Conservation (phyloP, 2,888 invertebrate species). For the Cephus pygmeus region DNA sequence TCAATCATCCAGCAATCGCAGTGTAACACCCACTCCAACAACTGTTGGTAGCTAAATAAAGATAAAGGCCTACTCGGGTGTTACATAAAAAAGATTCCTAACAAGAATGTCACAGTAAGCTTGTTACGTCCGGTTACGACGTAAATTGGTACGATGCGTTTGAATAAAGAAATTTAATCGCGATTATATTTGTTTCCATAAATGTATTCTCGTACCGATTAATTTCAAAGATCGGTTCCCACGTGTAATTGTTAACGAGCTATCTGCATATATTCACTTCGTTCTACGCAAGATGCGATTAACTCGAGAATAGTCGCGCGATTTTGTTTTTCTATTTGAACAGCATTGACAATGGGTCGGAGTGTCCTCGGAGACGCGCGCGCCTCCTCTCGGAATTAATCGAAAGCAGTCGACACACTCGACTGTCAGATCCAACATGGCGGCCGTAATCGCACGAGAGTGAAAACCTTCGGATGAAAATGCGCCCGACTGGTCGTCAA, state of each 20-base stretch:
- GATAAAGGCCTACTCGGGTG: neutral
- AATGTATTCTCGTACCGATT: neutral
- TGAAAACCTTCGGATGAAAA: neutral
- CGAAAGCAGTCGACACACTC: neutral
- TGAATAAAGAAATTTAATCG: neutral
- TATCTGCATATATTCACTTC: neutral
- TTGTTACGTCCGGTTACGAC: neutral
- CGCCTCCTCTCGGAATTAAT: neutral
- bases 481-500: neutral
- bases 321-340: no score
- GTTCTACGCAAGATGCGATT: neutral
- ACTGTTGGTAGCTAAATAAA: neutral
- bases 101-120: neutral
- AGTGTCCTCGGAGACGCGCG: no score
- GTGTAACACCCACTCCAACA: neutral
- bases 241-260: neutral
- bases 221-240: no score
- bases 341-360: no score
- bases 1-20: neutral
- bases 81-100: neutral
- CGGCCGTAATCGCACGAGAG: neutral
- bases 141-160: neutral
- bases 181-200: neutral
- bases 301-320: no score
- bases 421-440: neutral